Evolutionary conservation across 2,113 vertebrate genomes (phyloP).

Genomic region (Melanerpes formicivorus): DNA sequence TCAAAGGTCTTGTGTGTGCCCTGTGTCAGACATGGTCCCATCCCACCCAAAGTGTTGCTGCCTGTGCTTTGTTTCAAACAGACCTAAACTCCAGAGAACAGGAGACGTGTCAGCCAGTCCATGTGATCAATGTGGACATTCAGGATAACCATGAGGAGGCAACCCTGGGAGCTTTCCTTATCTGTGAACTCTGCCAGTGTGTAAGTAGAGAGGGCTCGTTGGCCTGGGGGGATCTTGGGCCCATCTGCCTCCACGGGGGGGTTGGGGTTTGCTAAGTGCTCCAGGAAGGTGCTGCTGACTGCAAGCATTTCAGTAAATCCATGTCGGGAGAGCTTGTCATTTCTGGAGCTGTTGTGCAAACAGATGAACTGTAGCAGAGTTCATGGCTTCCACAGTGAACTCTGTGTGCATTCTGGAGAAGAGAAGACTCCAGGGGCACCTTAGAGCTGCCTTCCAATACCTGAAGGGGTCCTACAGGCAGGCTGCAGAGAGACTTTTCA

Average conservation of each 20-base stretch:
- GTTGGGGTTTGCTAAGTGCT: background rate
- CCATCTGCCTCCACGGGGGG: background rate
- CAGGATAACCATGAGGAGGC: constrained; percentile 99
- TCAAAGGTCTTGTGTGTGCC: rapidly evolving
- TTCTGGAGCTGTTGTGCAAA: background rate
- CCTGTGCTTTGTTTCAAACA: constrained; percentile 2
- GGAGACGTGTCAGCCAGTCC: constrained; percentile 94
- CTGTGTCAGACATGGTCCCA: rapidly evolving
- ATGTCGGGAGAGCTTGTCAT: rapidly evolving
- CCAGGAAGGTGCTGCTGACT: rapidly evolving
- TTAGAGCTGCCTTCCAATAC: too few relatives aligned
- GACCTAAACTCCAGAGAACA: constrained; percentile 93
- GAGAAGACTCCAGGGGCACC: too few relatives aligned
- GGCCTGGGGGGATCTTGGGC: background rate
- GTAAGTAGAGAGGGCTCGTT: constrained; percentile 78
- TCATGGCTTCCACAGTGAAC: rapidly evolving
- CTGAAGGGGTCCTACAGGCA: too few relatives aligned
- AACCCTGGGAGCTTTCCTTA: constrained; percentile 95
- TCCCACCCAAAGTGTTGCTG: background rate
- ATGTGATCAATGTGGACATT: constrained; percentile 98
- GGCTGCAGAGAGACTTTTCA: too few relatives aligned
- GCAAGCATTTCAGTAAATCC: background rate
- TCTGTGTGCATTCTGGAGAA: background rate
- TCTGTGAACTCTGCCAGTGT: constrained; percentile 99
- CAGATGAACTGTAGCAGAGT: background rate